Evolutionary conservation across 2,888 invertebrate species (phyloP), one percentile per base, ranked within the genome.

Genomic region (Macaria liturata): DNA sequence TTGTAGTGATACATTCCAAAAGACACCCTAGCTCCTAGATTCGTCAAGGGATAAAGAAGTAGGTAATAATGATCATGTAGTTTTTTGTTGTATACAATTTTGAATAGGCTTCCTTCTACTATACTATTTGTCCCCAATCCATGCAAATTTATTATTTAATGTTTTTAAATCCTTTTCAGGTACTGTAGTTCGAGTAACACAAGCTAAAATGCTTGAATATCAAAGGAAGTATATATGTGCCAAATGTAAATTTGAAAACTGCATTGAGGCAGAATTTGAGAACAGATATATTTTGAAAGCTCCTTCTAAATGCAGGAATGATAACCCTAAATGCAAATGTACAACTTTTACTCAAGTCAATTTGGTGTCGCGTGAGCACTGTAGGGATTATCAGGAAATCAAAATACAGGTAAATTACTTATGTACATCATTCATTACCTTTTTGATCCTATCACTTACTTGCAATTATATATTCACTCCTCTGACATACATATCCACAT

Each of bases 361-460:
- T 61, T 80, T 93, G 52, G 85, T 94, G 42, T 93, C 94, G 48
- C 90, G 94, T 62, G 92, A 93, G 63, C 93, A 95, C 75, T 97
- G 94, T 77, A 95, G 94, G 71, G 97, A 97, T 89, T 97, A 96
- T 84, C 97, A 97, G 83, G 97, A 97, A 91, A 94, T 97, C 9
- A 97, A 96, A 88, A 93, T 98, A 74, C 96, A 96, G 88, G 95
- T 94, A 83, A 50, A 20, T 34, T 42, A 42, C 5, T n/a, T 8
- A 8, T 8, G 42, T 4, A 42, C 4, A 9, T 42, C 5, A 20
- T 20, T 20, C 1, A 20, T 20, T 20, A 20, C 20, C 20, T 20
- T 20, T 20, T 20, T 20, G 20, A 20, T 20, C 20, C 20, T 20
- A 1, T 20, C 20, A 20, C 20, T 20, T 1, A 20, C 20, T 20